Evolutionary conservation across 2,797 vertebrate genomes (phyloP), one percentile per base, ranked within the genome.

Genomic region (Pseudopleuronectes americanus): DNA sequence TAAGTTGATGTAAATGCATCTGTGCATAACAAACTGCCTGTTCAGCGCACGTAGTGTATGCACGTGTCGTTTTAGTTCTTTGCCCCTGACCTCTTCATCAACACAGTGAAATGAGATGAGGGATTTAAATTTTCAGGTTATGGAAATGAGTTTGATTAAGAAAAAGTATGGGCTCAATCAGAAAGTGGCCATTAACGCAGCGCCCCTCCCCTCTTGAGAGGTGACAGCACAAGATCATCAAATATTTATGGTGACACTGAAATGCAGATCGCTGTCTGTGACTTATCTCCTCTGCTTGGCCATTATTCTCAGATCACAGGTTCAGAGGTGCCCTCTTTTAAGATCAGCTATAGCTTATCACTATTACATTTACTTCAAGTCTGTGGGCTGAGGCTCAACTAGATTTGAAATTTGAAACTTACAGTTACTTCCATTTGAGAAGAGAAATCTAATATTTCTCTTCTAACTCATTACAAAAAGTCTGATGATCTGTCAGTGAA

Each of bases 221-320:
- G 79, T 77, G 78, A 81, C 76, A 51, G 75, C 74, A 41, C 55
- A 41, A 52, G 33, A 47, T 26, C 77, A 80, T 90, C 80, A 90
- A 91, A 87, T 87, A 91, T 92, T 86, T 64, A 92, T 87, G 47
- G 55, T 31, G 56, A 80, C 75, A 61, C 79, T 73, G 79, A 84
- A 77, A 82, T 71, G 68, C 84, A 79, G 70, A 81, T 70, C 6
- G 57, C 79, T 79, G 64, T 71, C 75, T 84, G 64, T 65, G 70
- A 75, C 75, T 83, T 79, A 76, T 76, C 65, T 79, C 68, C 71
- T 76, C 57, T 65, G 68, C 61, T 58, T 8, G 0, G 52, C 53
- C 76, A 56, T 83, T 72, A 43, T 71, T 74, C 77, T 72, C 58
- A 68, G 49, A 57, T 59, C 28, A 59, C 26, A 45, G 13, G 49